Conservation (phyloP, 2,113 vertebrate genomes). For the Bothrops jararaca region DNA sequence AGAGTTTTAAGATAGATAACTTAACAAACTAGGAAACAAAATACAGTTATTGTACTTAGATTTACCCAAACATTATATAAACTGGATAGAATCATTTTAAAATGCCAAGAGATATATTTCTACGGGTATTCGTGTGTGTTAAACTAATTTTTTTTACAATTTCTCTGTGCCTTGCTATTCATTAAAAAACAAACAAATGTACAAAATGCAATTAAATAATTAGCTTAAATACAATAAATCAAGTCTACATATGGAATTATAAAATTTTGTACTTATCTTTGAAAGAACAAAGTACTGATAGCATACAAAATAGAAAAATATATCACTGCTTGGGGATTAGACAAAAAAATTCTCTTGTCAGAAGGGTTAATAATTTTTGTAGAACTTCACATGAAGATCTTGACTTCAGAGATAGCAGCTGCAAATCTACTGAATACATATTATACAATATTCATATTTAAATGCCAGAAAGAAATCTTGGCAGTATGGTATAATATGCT, state of each 20-base stretch:
- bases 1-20: background rate
- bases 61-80: background rate
- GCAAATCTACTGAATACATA: background rate
- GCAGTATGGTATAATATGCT: background rate
- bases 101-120: background rate
- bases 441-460: background rate
- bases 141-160: background rate
- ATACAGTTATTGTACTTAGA: background rate
- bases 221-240: background rate
- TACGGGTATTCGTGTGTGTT: background rate
- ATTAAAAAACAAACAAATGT: background rate
- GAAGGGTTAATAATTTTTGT: background rate
- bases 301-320: background rate
- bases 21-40: background rate
- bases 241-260: background rate
- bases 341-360: background rate
- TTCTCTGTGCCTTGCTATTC: background rate
- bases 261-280: background rate
- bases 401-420: background rate
- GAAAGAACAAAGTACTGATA: background rate
- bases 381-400: background rate
- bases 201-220: background rate
- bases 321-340: background rate
- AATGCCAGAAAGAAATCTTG: background rate
- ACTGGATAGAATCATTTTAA: background rate